Evolutionary conservation across 2,113 vertebrate species (phyloP), one percentile per base, ranked within the genome.

Genomic region (Ondatra zibethicus): DNA sequence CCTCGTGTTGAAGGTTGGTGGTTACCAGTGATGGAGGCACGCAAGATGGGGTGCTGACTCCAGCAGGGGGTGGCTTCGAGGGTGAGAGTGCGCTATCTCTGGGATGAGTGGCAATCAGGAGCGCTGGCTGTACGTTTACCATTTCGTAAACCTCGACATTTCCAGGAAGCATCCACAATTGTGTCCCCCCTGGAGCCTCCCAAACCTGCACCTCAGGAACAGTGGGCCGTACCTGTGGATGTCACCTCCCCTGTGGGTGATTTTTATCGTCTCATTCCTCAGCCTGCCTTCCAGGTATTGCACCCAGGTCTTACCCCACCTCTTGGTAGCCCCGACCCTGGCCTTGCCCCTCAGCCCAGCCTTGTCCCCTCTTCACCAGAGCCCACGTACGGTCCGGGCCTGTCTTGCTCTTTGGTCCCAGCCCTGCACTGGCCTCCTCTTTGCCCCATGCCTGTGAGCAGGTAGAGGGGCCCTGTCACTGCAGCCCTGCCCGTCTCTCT

Each of bases 211-310:
- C 77, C 97, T 68, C 98, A 97, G 93, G 99, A 99, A 96, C 99
- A 99, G 92, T 99, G 99, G 99, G 99, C 99, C 2, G 95, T 99
- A n/a, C 99, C 99, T 1, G 99, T 99, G 65, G 98, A 99, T 61
- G 98, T 99, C 93, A 98, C 96, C 45, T 98, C 99, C 14, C 99
- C 99, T 4, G 99, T 99, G 31, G 98, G 98, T 7, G 99, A 99
- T 95, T 99, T 99, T 98, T 99, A 99, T 95, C 99, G 99, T 92
- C 99, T 99, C 23, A 99, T 99, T 85, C 99, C 99, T 14, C 98
- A 99, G 90, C 99, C 99, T 4, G 99, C 99, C n/a, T 99, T 99
- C 96, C 99, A 99, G 98, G 99, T 98, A 95, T 23, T 9, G 23
- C 47, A 36, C 55, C 45, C 70, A 13, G 73, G 9, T 63, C 29